Percentiles rank a stretch among this genome's conserved stretches.
Conservation (phyloP, 1,140 invertebrate species). For the Cryptotermes secundus region DNA sequence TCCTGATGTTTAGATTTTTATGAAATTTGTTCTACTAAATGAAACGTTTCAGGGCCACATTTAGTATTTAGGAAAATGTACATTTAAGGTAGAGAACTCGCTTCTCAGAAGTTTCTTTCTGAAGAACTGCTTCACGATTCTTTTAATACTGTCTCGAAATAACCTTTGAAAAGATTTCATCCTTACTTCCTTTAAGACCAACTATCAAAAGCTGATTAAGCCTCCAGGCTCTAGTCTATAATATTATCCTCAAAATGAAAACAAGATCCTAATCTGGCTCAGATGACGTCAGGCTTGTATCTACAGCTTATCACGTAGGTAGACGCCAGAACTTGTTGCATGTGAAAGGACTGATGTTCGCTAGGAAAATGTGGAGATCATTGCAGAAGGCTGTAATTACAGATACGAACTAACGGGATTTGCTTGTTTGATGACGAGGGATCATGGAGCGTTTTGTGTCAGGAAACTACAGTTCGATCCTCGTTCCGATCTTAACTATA, state of each 20-base stretch:
- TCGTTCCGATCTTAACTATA: neutral
- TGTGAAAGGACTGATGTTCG: neutral
- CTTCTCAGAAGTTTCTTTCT: too few species aligned
- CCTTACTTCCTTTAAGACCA: too few species aligned
- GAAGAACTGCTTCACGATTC: too few species aligned
- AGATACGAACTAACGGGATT: neutral
- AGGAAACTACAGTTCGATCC: neutral
- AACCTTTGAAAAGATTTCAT: too few species aligned
- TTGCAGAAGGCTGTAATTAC: neutral
- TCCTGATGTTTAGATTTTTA: too few species aligned
- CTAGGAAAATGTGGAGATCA: neutral
- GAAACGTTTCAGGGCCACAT: too few species aligned
- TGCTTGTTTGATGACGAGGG: neutral
- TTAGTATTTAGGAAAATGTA: too few species aligned
- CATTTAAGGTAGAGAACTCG: too few species aligned
- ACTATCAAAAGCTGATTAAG: too few species aligned
- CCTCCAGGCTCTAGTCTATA: too few species aligned
- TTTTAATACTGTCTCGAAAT: too few species aligned
- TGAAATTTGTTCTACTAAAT: too few species aligned
- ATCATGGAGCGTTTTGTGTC: neutral
- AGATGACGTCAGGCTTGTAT: neutral
- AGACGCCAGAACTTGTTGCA: neutral
- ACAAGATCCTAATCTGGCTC: neutral
- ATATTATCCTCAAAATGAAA: neutral
- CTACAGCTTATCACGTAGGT: neutral